Evolutionary conservation across 1,140 invertebrate genomes (phyloP), one percentile per base, ranked within the genome.

Genomic region (Trialeurodes vaporariorum): DNA sequence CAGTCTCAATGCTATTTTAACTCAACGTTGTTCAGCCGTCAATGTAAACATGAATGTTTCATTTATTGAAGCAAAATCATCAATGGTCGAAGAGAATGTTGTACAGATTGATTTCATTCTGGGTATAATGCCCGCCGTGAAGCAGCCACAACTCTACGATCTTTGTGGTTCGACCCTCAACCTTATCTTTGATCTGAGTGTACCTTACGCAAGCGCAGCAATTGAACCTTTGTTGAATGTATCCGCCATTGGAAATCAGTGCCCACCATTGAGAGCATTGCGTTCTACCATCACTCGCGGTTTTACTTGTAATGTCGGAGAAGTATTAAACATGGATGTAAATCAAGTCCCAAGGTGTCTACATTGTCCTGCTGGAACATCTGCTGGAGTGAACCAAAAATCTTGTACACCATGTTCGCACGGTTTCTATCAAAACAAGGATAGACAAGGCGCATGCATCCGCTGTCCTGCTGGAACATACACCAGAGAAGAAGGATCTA

Each of bases 1-100:
- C 21, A 85, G 85, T 61, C 77, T 98, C 0, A 94, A 96, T 74
- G 84, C 81, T 67, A 83, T 94, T 69, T 79, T 98, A 5, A 94
- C 92, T 2, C 87, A 93, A 74, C 84, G 93, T 73, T 98, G 95
- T 79, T 96, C 93, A 0, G 92, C 91, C 25, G 90, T 97, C 1
- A 95, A 94, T 75, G 92, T 97, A 0, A 92, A 94, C 73, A 96
- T 96, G 83, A 94, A 95, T 75, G 93, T 96, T 1, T 89, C 90
- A 0, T 95, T 97, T 73, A 81, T 93, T 0, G 88, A 90, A 72
- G 87, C 90, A 1, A 83, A 86, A 73, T 88, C 92, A 59, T 80
- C 79, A 65, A 77, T 93, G 22, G 72, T 90, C 0, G 90, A 93
- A 76, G 91, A 94, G 76, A 94, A 94, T 77, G 86, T 93, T 58